These are phyloP conservation scores for Oscheius sp. DNA, from an alignment of 2,888 invertebrate species.

Conservation along the genomic window DNA sequence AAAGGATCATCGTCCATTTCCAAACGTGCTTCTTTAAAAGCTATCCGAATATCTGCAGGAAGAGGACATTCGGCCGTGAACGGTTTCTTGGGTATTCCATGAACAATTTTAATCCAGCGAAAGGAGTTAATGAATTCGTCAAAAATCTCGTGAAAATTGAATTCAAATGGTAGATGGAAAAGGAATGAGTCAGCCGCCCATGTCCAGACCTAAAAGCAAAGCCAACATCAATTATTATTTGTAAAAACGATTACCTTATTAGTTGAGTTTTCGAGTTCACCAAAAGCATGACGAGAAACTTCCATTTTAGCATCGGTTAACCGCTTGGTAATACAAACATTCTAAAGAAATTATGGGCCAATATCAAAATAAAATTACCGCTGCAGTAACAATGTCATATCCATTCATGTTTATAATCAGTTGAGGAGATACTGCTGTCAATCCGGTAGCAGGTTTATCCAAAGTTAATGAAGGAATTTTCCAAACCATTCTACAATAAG, in stretches of 20 bases:
- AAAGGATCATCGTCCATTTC: conserved; percentile 98
- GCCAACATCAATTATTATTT: neutral
- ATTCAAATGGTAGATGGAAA: conserved; percentile 74
- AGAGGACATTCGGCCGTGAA: conserved; percentile 82
- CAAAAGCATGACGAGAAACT: conserved; percentile 34
- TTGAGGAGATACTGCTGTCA: conserved; percentile 37
- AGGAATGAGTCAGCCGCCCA: conserved; percentile 69
- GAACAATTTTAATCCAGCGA: conserved; percentile 90
- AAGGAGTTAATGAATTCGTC: conserved; percentile 82
- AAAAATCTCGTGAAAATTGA: conserved; percentile 74
- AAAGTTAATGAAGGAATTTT: conserved; percentile 37
- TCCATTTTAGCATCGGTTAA: conserved; percentile 36
- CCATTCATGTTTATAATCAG: conserved; percentile 45
- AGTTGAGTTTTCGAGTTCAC: conserved; percentile 22
- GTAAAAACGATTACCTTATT: conserved; percentile 35
- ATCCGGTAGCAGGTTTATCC: conserved; percentile 34
- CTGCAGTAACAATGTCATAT: conserved; percentile 45
- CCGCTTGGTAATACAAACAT: conserved; percentile 37
- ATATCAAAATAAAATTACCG: conserved; percentile 33
- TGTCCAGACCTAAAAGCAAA: conserved; percentile 71
- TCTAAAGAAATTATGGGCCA: conserved; percentile 13
- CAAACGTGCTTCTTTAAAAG: conserved; percentile 85
- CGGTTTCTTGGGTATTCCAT: conserved; percentile 77
- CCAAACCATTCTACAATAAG: conserved; percentile 47
- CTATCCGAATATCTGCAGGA: conserved; percentile 89